phyloP scores from a whole-genome alignment of 2,797 vertebrate genomes.

The Chlorospingus semifuscus region DNA sequence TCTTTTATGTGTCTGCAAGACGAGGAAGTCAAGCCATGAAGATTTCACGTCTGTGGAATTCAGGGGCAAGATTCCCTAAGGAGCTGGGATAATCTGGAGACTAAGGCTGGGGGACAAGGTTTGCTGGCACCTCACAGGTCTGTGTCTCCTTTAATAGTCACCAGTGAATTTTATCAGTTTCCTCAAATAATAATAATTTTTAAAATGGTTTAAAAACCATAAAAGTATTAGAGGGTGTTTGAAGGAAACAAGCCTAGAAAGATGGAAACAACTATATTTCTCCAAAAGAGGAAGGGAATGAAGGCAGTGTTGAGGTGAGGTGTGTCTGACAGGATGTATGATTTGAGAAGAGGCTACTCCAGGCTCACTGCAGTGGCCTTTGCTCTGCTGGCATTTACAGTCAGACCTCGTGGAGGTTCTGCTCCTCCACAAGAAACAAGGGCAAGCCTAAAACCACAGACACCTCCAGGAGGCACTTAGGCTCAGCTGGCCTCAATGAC shows the following conservation, averaged over 20 bases:
- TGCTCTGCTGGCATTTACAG: neutral
- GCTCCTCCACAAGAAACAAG: neutral
- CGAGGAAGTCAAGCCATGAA: neutral
- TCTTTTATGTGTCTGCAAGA: neutral
- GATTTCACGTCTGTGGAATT: neutral
- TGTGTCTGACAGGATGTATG: neutral
- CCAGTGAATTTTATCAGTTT: neutral
- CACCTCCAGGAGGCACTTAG: neutral
- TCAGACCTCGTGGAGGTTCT: neutral
- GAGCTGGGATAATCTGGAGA: neutral
- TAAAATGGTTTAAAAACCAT: neutral
- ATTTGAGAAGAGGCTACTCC: neutral
- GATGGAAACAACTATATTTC: neutral
- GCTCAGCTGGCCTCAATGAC: neutral
- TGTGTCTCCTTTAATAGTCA: neutral
- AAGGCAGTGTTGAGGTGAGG: neutral
- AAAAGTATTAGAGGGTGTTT: neutral
- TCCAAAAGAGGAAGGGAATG: neutral
- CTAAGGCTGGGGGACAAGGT: neutral
- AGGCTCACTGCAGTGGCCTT: neutral
- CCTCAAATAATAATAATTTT: neutral
- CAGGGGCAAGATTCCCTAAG: neutral
- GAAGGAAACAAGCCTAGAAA: neutral
- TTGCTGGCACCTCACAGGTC: neutral
- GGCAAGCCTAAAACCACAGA: neutral